Percentiles rank a stretch among this genome's conserved stretches.
phyloP scores from a whole-genome alignment of 35 echinoderm and acorn worm genomes.

The Heliocidaris tuberculata region DNA sequence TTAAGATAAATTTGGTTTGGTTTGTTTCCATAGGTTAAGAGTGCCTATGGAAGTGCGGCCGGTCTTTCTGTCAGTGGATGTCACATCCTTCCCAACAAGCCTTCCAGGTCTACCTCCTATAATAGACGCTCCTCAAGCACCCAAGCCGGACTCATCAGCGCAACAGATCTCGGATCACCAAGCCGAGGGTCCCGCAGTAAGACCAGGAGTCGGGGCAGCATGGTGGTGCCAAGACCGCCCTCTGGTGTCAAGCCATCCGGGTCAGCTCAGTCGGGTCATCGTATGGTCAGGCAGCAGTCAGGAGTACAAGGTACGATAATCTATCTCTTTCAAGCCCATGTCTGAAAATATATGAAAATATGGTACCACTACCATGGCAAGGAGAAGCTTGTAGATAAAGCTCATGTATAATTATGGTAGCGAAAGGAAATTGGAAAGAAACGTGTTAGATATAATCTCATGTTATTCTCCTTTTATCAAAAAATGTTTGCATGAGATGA shows the following conservation, averaged over 20 bases:
- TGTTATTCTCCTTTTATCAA: no score
- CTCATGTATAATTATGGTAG: no score
- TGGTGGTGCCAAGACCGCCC: background rate
- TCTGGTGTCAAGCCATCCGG: background rate
- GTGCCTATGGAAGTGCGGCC: background rate
- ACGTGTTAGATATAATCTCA: no score
- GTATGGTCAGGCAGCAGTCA: background rate
- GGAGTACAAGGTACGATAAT: background rate
- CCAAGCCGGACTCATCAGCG: background rate
- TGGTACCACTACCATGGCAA: no score
- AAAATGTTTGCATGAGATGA: no score
- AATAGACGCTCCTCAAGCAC: background rate
- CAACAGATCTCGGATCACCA: background rate
- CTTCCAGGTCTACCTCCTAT: background rate
- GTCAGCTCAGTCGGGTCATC: background rate
- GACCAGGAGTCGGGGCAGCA: background rate
- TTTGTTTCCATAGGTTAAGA: background rate
- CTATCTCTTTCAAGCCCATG: no score
- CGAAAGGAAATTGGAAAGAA: no score
- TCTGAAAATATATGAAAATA: no score
- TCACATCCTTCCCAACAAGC: background rate
- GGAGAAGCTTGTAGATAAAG: no score
- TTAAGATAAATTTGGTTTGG: no score
- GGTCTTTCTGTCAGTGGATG: background rate
- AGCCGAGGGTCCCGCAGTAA: background rate